These are phyloP conservation scores for Muscicapa comitata DNA, from an alignment of 2,797 vertebrate genomes.

Conservation along the genomic window DNA sequence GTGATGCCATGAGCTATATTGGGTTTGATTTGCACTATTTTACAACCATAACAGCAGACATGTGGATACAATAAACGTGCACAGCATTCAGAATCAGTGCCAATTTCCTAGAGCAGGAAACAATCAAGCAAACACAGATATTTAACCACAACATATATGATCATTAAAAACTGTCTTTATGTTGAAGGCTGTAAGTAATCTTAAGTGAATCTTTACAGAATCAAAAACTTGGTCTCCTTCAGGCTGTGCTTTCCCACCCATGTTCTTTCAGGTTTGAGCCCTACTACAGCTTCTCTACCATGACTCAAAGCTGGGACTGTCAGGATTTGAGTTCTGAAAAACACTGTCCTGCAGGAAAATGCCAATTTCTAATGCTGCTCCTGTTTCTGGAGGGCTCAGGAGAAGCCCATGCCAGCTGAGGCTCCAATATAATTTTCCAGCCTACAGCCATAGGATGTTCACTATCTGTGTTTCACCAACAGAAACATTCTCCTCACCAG, in stretches of 20 bases:
- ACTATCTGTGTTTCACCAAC: neutral
- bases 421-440: neutral
- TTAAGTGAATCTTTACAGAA: neutral
- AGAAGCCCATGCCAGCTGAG: neutral
- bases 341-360: neutral
- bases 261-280: neutral
- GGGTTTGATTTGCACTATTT: neutral
- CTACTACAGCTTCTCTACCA: neutral
- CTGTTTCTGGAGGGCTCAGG: neutral
- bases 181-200: neutral
- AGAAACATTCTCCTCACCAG: neutral
- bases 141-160: neutral
- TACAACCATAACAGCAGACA: neutral
- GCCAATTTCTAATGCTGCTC: neutral
- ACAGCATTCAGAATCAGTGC: neutral
- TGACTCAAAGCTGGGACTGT: neutral
- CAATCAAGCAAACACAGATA: neutral
- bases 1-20: neutral
- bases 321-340: neutral
- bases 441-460: neutral
- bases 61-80: neutral
- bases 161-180: neutral
- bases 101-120: neutral
- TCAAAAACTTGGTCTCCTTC: rapidly evolving
- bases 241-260: neutral